phyloP scores from a whole-genome alignment of 2,113 vertebrate genomes.

The Scartelaos histophorus region DNA sequence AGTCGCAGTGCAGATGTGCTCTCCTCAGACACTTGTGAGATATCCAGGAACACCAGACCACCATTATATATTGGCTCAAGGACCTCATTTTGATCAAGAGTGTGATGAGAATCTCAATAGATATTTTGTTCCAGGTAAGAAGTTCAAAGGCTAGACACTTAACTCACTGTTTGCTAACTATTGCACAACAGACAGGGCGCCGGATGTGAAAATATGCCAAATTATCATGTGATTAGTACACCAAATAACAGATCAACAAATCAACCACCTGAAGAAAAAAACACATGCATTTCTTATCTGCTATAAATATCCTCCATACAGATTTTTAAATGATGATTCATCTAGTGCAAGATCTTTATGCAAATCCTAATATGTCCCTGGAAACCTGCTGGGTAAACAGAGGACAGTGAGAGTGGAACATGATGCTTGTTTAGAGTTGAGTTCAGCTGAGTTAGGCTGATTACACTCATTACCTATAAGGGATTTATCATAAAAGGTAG shows the following conservation, averaged over 20 bases:
- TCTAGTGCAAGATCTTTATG: no score
- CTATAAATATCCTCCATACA: no score
- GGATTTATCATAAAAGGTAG: no score
- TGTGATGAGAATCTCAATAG: conserved; percentile 13
- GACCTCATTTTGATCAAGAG: conserved; percentile 17
- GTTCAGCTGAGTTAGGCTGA: no score
- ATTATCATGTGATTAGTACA: background rate
- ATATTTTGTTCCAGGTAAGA: background rate
- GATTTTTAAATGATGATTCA: no score
- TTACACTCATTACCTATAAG: no score
- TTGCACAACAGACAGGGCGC: background rate
- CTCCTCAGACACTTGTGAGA: background rate
- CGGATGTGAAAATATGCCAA: conserved; percentile 4
- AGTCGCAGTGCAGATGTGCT: background rate
- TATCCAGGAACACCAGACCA: background rate
- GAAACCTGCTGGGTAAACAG: background rate
- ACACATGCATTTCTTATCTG: no score
- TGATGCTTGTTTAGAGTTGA: no score
- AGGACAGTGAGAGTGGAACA: background rate
- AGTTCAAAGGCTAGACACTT: background rate
- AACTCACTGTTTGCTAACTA: background rate
- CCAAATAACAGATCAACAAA: background rate
- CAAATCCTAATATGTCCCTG: background rate
- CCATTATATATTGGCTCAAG: conserved; percentile 3
- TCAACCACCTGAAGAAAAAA: no score